Conservation (phyloP, 1,140 invertebrate genomes). For the Solenopsis invicta region DNA sequence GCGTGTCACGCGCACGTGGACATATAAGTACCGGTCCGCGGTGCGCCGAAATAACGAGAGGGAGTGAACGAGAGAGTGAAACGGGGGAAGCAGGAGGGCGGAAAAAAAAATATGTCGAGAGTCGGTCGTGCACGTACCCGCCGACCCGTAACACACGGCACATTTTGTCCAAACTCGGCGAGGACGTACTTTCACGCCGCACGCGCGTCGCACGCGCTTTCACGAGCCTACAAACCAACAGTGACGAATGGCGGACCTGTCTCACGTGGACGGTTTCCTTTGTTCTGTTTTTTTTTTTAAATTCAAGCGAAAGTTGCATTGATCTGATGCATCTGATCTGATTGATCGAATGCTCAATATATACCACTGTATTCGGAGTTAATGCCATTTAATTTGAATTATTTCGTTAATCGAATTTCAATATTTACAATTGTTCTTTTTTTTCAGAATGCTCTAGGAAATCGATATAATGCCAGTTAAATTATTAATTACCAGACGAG, state of each 20-base stretch:
- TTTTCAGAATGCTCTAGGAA: background rate
- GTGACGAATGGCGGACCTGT: conserved; percentile 56
- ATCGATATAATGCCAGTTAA: background rate
- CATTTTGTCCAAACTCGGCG: conserved; percentile 75
- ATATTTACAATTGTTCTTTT: background rate
- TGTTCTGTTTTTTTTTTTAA: background rate
- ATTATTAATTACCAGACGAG: background rate
- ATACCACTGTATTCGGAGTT: too few relatives aligned
- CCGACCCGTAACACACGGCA: background rate
- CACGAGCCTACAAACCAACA: conserved; percentile 21
- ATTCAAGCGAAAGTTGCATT: background rate
- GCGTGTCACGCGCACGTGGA: conserved; percentile 67
- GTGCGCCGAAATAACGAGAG: conserved; percentile 48
- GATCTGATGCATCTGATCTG: background rate
- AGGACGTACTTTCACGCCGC: conserved; percentile 72
- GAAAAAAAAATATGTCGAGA: conserved; percentile 49
- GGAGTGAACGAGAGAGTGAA: conserved; percentile 32
- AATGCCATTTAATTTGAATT: background rate
- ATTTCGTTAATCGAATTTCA: background rate
- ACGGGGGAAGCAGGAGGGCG: background rate
- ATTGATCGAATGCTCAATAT: background rate
- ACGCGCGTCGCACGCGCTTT: conserved; percentile 59
- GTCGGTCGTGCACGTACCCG: conserved; percentile 14
- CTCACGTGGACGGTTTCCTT: conserved; percentile 1
- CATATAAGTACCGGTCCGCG: conserved; percentile 73